phyloP scores from a whole-genome alignment of 2,888 invertebrate species.

The Heliconius ismenius region DNA sequence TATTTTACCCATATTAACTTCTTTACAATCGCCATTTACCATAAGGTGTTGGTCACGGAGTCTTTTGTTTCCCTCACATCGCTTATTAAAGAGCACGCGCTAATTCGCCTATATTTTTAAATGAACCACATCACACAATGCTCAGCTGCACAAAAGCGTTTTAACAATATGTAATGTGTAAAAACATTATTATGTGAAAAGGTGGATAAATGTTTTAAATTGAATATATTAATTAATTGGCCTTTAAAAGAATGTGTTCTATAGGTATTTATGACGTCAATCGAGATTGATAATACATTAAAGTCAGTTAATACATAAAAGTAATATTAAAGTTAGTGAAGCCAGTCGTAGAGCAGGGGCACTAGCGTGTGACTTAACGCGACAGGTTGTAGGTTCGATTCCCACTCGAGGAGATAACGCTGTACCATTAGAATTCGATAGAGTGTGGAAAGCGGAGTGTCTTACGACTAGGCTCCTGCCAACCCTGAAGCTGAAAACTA shows the following conservation, averaged over 20 bases:
- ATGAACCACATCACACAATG: slow-evolving; percentile 44
- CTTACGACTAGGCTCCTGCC: too few relatives aligned
- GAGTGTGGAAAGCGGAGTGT: too few relatives aligned
- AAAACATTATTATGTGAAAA: background rate
- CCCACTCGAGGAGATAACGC: too few relatives aligned
- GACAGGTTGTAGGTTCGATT: too few relatives aligned
- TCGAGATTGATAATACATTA: background rate
- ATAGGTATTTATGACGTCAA: background rate
- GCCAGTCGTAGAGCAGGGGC: too few relatives aligned
- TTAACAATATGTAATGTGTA: background rate
- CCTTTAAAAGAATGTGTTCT: background rate
- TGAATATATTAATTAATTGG: slow-evolving; percentile 18
- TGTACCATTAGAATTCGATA: too few relatives aligned
- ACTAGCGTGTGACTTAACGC: too few relatives aligned
- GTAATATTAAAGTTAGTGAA: background rate
- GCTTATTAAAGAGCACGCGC: slow-evolving; percentile 52
- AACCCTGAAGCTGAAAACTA: too few relatives aligned
- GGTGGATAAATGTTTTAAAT: slow-evolving; percentile 3
- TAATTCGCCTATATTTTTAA: slow-evolving; percentile 51
- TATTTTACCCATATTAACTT: slow-evolving; percentile 24
- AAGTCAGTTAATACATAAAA: too few relatives aligned
- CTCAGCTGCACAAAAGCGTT: slow-evolving; percentile 34
- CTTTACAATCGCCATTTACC: slow-evolving; percentile 46
- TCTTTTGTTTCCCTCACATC: slow-evolving; percentile 52
- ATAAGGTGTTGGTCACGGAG: slow-evolving; percentile 61